phyloP scores from a whole-genome alignment of 1,140 invertebrate species.

The Eupeodes corollae region DNA sequence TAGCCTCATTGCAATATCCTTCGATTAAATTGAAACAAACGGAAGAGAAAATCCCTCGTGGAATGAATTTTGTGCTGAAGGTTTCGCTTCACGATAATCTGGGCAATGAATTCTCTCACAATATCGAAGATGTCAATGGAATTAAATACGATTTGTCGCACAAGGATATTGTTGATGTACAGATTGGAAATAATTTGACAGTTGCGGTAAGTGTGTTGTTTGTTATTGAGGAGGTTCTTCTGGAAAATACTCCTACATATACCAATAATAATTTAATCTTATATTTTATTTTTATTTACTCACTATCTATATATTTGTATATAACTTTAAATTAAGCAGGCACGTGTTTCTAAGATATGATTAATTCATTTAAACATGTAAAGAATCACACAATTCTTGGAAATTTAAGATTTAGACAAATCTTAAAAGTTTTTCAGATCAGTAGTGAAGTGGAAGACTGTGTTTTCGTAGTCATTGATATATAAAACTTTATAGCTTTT shows the following conservation, averaged over 20 bases:
- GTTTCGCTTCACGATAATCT: constrained; percentile 35
- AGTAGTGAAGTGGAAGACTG: too few species aligned
- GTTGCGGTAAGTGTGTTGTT: constrained; percentile 19
- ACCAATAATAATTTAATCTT: too few species aligned
- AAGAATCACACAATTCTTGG: too few species aligned
- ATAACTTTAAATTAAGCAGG: too few species aligned
- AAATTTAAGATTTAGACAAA: too few species aligned
- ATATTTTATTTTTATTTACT: too few species aligned
- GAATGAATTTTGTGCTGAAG: constrained; percentile 34
- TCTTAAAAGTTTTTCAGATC: too few species aligned
- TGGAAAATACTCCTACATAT: background rate
- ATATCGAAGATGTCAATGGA: constrained; percentile 30
- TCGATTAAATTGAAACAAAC: constrained; percentile 24
- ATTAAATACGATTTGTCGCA: constrained; percentile 31
- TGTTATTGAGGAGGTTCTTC: background rate
- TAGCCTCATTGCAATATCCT: constrained; percentile 22
- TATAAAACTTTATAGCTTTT: too few species aligned
- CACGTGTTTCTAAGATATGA: too few species aligned
- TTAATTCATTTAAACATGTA: too few species aligned
- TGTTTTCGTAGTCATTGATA: too few species aligned
- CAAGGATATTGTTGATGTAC: constrained; percentile 31
- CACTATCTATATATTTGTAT: too few species aligned
- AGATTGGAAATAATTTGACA: constrained; percentile 33
- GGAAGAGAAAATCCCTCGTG: constrained; percentile 29
- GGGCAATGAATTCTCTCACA: constrained; percentile 37